These are phyloP conservation scores for Protaetia brevitarsis DNA, from an alignment of 1,140 invertebrate species.

Conservation along the genomic window DNA sequence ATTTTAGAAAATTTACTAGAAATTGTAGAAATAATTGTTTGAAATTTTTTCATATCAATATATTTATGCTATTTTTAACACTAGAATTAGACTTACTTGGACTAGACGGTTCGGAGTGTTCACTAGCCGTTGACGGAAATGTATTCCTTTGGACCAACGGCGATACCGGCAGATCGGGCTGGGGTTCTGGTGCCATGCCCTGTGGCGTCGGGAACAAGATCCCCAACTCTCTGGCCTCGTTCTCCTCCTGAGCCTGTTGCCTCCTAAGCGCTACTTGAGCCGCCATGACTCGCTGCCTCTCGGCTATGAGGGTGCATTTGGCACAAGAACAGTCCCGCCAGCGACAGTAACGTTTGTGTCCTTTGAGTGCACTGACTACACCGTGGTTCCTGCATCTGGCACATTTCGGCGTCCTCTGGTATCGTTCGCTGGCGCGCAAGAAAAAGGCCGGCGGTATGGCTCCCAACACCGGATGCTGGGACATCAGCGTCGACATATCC, in stretches of 20 bases:
- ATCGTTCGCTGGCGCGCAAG: conserved; percentile 83
- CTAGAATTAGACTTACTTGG: conserved; percentile 40
- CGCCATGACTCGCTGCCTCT: conserved; percentile 98
- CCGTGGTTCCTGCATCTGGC: conserved; percentile 97
- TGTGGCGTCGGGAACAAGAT: conserved; percentile 66
- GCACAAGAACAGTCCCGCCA: conserved; percentile 96
- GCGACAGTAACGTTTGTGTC: conserved; percentile 95
- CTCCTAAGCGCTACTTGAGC: conserved; percentile 90
- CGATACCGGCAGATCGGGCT: conserved; percentile 20
- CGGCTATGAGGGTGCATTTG: conserved; percentile 98
- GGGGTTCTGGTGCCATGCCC: conserved; percentile 25
- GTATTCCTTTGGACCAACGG: conserved; percentile 35
- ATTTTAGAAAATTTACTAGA: too few species aligned
- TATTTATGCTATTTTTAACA: too few species aligned
- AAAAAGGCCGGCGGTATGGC: conserved; percentile 78
- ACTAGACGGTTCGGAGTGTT: conserved; percentile 39
- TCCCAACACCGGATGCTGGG: conserved; percentile 78
- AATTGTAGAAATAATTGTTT: too few species aligned
- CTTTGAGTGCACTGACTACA: conserved; percentile 95
- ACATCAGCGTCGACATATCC: conserved; percentile 76
- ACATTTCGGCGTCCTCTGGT: conserved; percentile 98
- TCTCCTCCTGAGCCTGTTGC: conserved; percentile 94
- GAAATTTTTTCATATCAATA: too few species aligned
- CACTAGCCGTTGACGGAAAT: conserved; percentile 29
- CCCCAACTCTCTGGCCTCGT: conserved; percentile 91